Evolutionary conservation across 2,113 vertebrate genomes (phyloP), one percentile per base, ranked within the genome.

Genomic region (Apodemus sylvaticus): DNA sequence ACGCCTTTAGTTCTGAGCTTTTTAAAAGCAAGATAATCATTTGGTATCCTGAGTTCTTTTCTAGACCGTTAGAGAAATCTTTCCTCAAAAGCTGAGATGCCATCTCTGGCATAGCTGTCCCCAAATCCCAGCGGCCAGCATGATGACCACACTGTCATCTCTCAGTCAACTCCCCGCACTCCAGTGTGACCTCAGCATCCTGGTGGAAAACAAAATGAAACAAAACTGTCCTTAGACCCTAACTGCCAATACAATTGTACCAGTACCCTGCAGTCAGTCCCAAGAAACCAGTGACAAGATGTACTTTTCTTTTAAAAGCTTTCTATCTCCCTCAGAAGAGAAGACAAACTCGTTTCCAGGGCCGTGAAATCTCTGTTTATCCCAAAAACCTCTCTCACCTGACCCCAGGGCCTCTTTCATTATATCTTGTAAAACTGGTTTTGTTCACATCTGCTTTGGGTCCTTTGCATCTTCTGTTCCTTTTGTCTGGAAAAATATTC

Each of bases 291-390:
- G 26, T 51, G 16, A 22, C 20, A 53, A 70, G 66, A 64, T 9
- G 3, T n/a, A 5, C n/a, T 73, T 29, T 24, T 86, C 39, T 88
- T 22, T 22, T 90, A 70, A 62, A 0, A 39, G 48, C 81, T n/a
- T 45, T 53, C 34, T 39, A 6, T n/a, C 62, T 42, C 36, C 70
- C 3, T 17, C 73, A 34, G 64, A 31, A 12, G 3, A 34, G 48
- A 66, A 7, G 17, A 9, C 19, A 7, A 12, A 16, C 10, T 71
- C 64, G 22, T 5, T 6, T 1, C 31, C 11, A n/a, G 86, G 79
- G 71, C 45, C 4, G 0, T 0, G 0, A 39, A 81, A 78, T 48
- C 45, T 22, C 39, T 9, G 5, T 36, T 14, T 7, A 45, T 51
- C 86, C 34, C 74, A 60, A 8, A 42, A 0, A 3, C 48, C 74